Evolutionary conservation across 2,888 invertebrate species (phyloP), one percentile per base, ranked within the genome.

Genomic region (Pollenia amentaria): DNA sequence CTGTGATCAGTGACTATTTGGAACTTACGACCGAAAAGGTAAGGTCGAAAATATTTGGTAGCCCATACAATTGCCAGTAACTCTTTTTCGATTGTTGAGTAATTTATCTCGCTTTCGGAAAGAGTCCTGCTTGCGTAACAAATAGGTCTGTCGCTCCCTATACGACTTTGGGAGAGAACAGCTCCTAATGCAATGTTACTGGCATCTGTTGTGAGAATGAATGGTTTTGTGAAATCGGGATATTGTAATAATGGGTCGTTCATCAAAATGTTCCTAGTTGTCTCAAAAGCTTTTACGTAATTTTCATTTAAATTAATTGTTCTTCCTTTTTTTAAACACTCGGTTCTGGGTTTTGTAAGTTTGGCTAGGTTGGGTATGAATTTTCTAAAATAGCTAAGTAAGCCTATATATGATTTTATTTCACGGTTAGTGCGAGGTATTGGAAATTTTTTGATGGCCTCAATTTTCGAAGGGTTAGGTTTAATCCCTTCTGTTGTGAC

Each of bases 191-290:
- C 90, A 2, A 60, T 75, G 21, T 89, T 85, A 11, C 88, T 88
- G 0, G 91, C 91, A 77, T 92, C 92, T 0, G 91, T 91, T 3
- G 90, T 91, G 7, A 92, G 18, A 11, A 88, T 76, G 55, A 92
- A 92, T 10, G 86, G 84, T 85, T 90, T 88, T 0, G 84, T 76
- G 57, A 92, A 93, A 72, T 92, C 87, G 2, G 84, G 87, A 21
- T 88, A 85, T 55, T 84, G 78, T 2, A 88, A 51, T 0, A 87
- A 51, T 6, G 87, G 84, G 12, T 81, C 79, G 18, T 69, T 69
- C 1, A 70, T 79, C 51, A 90, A 29, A 3, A 79, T 14, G 1
- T 82, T 65, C 70, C 88, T 89, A 21, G 86, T 81, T 7, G 40
- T 67, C 60, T 89, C 84, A 42, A 89, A 89, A 14, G 82, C 21